These are phyloP conservation scores for Rhincodon typus DNA, from an alignment of 2,797 vertebrate species.

Conservation along the genomic window DNA sequence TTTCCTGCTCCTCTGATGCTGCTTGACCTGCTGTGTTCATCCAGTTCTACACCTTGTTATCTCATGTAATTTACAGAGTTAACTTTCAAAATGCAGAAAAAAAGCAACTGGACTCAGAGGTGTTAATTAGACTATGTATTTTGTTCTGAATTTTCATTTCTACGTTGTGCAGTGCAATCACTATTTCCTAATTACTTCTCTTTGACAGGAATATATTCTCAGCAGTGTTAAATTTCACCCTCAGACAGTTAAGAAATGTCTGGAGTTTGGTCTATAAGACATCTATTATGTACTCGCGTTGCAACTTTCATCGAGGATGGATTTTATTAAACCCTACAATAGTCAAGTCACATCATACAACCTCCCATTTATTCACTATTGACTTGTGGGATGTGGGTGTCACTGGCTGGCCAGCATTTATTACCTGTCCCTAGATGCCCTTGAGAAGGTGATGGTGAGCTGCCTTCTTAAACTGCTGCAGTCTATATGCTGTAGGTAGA, in stretches of 20 bases:
- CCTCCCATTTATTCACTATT: neutral
- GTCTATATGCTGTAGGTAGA: no score
- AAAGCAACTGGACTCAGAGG: neutral
- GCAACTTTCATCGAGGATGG: neutral
- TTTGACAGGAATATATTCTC: neutral
- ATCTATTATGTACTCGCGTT: neutral
- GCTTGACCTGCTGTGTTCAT: no score
- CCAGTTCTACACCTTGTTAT: no score
- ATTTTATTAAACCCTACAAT: neutral
- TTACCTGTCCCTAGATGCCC: no score
- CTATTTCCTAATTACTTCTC: neutral
- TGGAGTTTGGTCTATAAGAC: neutral
- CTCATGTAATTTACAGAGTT: neutral
- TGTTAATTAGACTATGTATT: neutral
- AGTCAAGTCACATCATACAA: neutral
- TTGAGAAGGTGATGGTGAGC: no score
- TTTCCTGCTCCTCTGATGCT: no score
- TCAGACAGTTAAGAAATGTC: neutral
- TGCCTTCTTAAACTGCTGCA: no score
- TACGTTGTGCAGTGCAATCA: neutral
- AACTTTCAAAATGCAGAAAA: neutral
- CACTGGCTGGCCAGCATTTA: no score
- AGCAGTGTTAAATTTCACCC: neutral
- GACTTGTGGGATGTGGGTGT: no score
- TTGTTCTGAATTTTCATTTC: neutral